phyloP scores from a whole-genome alignment of 2,888 invertebrate species.

The Tricholauxania praeusta region DNA sequence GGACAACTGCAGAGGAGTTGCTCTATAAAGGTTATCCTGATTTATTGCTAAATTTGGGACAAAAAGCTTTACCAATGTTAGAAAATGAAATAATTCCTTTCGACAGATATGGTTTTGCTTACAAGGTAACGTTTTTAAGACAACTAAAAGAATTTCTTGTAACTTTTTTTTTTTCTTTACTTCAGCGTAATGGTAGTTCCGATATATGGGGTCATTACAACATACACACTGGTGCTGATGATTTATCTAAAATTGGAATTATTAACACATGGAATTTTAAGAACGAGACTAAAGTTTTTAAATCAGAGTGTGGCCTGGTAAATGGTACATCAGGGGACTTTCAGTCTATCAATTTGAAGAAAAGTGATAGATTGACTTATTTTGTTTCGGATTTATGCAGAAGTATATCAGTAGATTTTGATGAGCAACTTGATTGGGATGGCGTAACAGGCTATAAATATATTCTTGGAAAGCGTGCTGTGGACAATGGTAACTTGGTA shows the following conservation, averaged over 20 bases:
- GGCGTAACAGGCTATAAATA: constrained; percentile 77
- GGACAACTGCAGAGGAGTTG: constrained; percentile 75
- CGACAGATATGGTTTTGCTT: constrained; percentile 89
- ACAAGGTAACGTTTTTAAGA: constrained; percentile 71
- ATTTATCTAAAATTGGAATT: constrained; percentile 75
- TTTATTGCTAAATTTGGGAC: constrained; percentile 75
- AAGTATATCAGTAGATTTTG: constrained; percentile 73
- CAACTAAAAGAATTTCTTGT: neutral
- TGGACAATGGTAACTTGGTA: constrained; percentile 74
- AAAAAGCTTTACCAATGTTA: constrained; percentile 68
- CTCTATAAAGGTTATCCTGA: constrained; percentile 86
- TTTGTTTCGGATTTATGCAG: constrained; percentile 84
- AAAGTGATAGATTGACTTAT: constrained; percentile 71
- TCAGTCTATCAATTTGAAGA: constrained; percentile 74
- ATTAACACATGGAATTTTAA: constrained; percentile 79
- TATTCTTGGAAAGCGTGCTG: constrained; percentile 72
- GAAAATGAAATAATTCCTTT: constrained; percentile 72
- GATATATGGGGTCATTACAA: constrained; percentile 80
- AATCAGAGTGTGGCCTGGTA: constrained; percentile 71
- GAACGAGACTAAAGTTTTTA: constrained; percentile 69
- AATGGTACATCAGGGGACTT: constrained; percentile 84
- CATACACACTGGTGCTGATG: constrained; percentile 77
- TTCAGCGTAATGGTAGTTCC: constrained; percentile 81
- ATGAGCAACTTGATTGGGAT: constrained; percentile 69
- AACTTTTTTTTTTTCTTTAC: constrained; percentile 45